Evolutionary conservation across 2,888 invertebrate species (phyloP), one percentile per base, ranked within the genome.

Genomic region (Muschampia plurimacula): DNA sequence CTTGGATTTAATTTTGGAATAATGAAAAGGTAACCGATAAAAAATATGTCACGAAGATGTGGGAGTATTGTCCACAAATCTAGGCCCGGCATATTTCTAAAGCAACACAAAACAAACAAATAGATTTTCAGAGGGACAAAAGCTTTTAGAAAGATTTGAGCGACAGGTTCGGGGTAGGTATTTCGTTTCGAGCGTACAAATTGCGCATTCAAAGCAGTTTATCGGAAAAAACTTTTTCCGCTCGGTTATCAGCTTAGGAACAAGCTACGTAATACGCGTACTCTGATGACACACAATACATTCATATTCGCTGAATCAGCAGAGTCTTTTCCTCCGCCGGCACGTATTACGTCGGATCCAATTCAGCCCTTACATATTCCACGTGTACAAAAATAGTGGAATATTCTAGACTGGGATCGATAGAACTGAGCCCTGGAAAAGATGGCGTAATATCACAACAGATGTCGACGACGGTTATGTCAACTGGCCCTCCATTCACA

Each of bases 401-500:
- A 82, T 82, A 82, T 80, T 82, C 81, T 79, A n/a, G 82, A 78
- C 79, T 77, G 81, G 82, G 86, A 89, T 88, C 91, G 88, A 90
- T 88, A 84, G 83, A 84, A 86, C 83, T 77, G 80, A 72, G 74
- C 76, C 76, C 79, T 81, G 82, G 83, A 81, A 87, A 87, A 88
- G 87, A 91, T 88, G 87, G 91, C 86, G 89, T 88, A 91, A 92
- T 94, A 93, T 91, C 87, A 90, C 89, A 92, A 92, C 93, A 93
- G 91, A 92, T 94, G 93, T 90, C 87, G 85, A 82, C 87, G 91
- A 92, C 91, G 89, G 90, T 92, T 92, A 93, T 90, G 91, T 91
- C 92, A 91, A 91, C 92, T 90, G 89, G 89, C 87, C 91, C 87
- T 89, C 89, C 90, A 91, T 92, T 92, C 90, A 89, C 90, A 82